Conservation (phyloP, 2,888 invertebrate species). For the Lasius fuliginosus region DNA sequence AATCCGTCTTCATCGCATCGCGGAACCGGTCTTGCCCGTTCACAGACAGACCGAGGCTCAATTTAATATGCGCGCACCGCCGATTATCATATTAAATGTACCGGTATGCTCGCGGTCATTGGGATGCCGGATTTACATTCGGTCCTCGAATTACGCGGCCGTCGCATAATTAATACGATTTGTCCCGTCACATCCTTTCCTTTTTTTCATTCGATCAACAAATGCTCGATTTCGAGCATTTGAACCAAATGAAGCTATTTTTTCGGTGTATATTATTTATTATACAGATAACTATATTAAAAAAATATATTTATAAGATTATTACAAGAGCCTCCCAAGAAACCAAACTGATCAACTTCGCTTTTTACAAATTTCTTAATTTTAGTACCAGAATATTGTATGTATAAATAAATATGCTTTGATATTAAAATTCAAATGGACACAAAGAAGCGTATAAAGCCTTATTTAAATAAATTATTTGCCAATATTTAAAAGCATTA, state of each 20-base stretch:
- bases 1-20: conserved; percentile 48
- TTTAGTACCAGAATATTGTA: not conserved
- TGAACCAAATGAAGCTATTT: not conserved
- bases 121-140: conserved; percentile 65
- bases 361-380: not conserved
- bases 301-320: conserved; percentile 11
- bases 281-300: not conserved
- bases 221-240: conserved; percentile 1
- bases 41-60: conserved; percentile 65
- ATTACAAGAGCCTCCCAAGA: not conserved
- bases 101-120: conserved; percentile 78
- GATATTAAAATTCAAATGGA: not conserved
- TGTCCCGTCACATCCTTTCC: conserved; percentile 47
- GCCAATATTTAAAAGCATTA: not conserved
- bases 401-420: not conserved
- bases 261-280: not conserved
- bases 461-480: conserved; percentile 14
- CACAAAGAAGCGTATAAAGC: not conserved
- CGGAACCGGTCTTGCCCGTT: conserved; percentile 74
- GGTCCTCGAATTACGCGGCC: conserved; percentile 16
- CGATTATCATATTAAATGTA: conserved; percentile 81
- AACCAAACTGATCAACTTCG: too few species aligned
- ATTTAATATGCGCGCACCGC: conserved; percentile 62
- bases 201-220: conserved; percentile 48
- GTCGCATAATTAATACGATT: conserved; percentile 55